These are phyloP conservation scores for Melitaea athalia DNA, from an alignment of 2,888 invertebrate species.

Conservation along the genomic window DNA sequence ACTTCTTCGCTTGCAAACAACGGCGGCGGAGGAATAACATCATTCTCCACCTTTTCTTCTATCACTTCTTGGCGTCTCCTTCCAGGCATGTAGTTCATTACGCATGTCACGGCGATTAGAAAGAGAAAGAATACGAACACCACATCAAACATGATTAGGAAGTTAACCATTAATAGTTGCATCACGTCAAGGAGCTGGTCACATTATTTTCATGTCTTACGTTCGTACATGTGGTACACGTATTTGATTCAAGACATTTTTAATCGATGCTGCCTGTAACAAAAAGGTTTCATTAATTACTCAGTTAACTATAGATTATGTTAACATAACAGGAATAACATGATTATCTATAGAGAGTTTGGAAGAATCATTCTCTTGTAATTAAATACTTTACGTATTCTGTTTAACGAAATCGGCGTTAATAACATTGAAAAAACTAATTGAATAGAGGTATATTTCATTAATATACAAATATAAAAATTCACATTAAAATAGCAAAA, in stretches of 20 bases:
- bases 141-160: slow-evolving; percentile 93
- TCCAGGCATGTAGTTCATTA: slow-evolving; percentile 91
- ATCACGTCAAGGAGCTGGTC: slow-evolving; percentile 80
- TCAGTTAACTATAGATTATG: too few relatives aligned
- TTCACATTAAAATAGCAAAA: too few relatives aligned
- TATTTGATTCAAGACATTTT: slow-evolving; percentile 36
- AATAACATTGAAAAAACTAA: too few relatives aligned
- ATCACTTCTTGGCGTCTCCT: slow-evolving; percentile 75
- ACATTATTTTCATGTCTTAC: slow-evolving; percentile 60
- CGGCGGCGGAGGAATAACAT: slow-evolving; percentile 78
- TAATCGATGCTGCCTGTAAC: slow-evolving; percentile 41
- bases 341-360: too few relatives aligned
- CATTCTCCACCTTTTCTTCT: slow-evolving; percentile 73
- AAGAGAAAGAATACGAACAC: slow-evolving; percentile 94
- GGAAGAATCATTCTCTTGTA: too few relatives aligned
- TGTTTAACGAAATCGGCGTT: too few relatives aligned
- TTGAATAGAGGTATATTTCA: too few relatives aligned
- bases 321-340: too few relatives aligned
- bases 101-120: slow-evolving; percentile 91
- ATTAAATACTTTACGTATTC: too few relatives aligned
- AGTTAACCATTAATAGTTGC: slow-evolving; percentile 93
- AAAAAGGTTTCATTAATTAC: slow-evolving; percentile 10
- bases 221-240: slow-evolving; percentile 34
- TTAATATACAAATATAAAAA: too few relatives aligned
- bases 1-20: slow-evolving; percentile 66